Evolutionary conservation across 2,113 vertebrate species (phyloP), one percentile per base, ranked within the genome.

Genomic region (Prietella phreatophila): DNA sequence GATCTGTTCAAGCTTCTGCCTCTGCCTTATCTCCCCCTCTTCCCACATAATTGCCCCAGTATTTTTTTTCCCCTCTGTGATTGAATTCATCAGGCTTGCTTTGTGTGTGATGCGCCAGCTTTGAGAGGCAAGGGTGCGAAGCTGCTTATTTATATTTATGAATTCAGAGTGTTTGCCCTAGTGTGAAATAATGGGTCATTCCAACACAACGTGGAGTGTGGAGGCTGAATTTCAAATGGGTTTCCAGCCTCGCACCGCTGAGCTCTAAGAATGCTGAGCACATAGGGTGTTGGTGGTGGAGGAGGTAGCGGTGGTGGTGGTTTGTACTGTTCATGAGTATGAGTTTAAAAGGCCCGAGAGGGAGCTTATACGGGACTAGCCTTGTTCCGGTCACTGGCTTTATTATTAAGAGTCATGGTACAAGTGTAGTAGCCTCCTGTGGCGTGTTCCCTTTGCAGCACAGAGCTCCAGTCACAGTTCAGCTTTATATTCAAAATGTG

Each of bases 201-300:
- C 93, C 95, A 91, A 92, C 95, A 93, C 92, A 94, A 92, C 94
- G 92, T 94, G 93, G 93, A 94, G 94, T 93, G 84, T 94, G 93
- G 95, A 93, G 95, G 92, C 92, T 93, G 93, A 94, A 95, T 95
- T 95, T 95, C 92, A 96, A 94, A 89, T 90, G 94, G 91, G 80
- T 95, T 92, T 93, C 92, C 88, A 76, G 90, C 91, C 92, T 91
- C 89, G 95, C 95, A 89, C 91, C 94, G 85, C 88, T 94, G 90
- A 92, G 87, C 90, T 93, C 90, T 87, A 91, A 94, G 91, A 94
- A 90, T 91, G 90, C 90, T 90, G 90, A 91, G 89, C 83, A 85
- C 81, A 85, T 14, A 20, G 56, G 93, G 93, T 94, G 79, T 82
- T 56, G 76, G 80, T 53, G 33, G 82, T 42, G 86, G 65, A 60